Conservation (phyloP, 1,140 invertebrate genomes). For the Dinoponera quadriceps region DNA sequence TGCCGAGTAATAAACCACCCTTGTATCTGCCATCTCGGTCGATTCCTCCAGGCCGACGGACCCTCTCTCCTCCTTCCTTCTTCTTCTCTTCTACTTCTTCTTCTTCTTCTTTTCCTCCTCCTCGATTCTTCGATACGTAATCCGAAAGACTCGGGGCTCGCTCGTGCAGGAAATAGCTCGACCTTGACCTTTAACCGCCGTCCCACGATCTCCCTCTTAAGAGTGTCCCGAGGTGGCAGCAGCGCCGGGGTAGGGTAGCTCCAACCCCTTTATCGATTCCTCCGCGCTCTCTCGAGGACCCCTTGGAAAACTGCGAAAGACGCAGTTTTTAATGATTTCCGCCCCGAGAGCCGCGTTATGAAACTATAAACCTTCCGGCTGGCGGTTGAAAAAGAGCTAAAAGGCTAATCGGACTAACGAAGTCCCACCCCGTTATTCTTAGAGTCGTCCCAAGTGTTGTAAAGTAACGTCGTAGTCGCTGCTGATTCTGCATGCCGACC, state of each 20-base stretch:
- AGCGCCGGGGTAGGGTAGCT: conserved; percentile 47
- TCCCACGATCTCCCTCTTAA: conserved; percentile 77
- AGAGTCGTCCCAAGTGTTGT: conserved; percentile 29
- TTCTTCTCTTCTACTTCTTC: background rate
- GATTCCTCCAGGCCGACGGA: conserved; percentile 8
- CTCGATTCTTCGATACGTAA: conserved; percentile 46
- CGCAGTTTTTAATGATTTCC: conserved; percentile 50
- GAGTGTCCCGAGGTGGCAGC: conserved; percentile 70
- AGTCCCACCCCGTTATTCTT: conserved; percentile 28
- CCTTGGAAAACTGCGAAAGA: conserved; percentile 39
- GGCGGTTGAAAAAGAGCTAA: conserved; percentile 25
- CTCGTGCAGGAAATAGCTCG: conserved; percentile 81
- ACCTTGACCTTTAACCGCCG: conserved; percentile 82
- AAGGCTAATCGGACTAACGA: conserved; percentile 35
- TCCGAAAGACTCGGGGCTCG: conserved; percentile 73
- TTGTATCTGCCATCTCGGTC: conserved; percentile 43
- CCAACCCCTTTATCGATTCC: conserved; percentile 69
- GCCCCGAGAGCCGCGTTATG: conserved; percentile 23
- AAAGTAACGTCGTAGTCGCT: conserved; percentile 36
- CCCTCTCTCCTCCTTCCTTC: conserved; percentile 33
- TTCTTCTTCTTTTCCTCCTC: conserved; percentile 11
- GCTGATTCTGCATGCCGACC: conserved; percentile 18
- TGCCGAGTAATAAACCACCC: conserved; percentile 67
- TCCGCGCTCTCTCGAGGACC: conserved; percentile 3
- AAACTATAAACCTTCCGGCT: conserved; percentile 36